A percentile compares a stretch with the other conserved stretches of the same genome.
These are phyloP conservation scores for Helicolenus hilgendorfi DNA, from an alignment of 2,797 vertebrate genomes.

Conservation along the genomic window DNA sequence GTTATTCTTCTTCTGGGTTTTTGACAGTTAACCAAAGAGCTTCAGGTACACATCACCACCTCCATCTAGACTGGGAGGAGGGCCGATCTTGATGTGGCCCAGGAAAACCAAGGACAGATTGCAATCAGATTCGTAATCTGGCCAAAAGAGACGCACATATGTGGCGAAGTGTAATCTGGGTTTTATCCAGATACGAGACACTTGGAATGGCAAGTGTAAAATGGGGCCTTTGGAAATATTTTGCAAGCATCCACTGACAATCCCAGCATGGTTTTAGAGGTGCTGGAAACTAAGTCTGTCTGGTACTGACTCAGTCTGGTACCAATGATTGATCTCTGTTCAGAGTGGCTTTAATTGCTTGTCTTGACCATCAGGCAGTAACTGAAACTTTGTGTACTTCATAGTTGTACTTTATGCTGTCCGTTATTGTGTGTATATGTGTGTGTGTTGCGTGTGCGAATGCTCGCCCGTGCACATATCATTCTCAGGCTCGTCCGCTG, in stretches of 20 bases:
- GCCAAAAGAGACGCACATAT: not conserved
- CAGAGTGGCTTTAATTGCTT: constrained; percentile 20
- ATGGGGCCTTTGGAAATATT: not conserved
- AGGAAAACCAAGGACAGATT: not conserved
- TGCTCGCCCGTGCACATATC: not conserved
- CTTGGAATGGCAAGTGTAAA: not conserved
- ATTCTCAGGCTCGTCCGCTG: constrained; percentile 25
- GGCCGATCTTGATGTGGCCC: not conserved
- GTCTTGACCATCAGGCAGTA: constrained; percentile 28
- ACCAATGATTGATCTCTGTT: constrained; percentile 16
- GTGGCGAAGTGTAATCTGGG: not conserved
- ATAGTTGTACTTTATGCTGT: constrained; percentile 9
- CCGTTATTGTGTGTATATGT: not conserved
- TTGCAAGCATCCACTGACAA: constrained; percentile 8
- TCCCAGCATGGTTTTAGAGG: constrained; percentile 7
- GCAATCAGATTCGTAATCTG: not conserved
- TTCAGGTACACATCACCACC: not conserved
- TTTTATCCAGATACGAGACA: not conserved
- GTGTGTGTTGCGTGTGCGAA: not conserved
- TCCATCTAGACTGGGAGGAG: not conserved
- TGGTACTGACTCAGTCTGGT: not conserved
- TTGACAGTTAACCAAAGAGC: not conserved
- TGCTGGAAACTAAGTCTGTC: constrained; percentile 2
- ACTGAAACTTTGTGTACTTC: constrained; percentile 10
- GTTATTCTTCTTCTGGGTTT: not conserved